Evolutionary conservation across 2,797 vertebrate species (phyloP).

Genomic region (Pteronotus mesoamericanus): DNA sequence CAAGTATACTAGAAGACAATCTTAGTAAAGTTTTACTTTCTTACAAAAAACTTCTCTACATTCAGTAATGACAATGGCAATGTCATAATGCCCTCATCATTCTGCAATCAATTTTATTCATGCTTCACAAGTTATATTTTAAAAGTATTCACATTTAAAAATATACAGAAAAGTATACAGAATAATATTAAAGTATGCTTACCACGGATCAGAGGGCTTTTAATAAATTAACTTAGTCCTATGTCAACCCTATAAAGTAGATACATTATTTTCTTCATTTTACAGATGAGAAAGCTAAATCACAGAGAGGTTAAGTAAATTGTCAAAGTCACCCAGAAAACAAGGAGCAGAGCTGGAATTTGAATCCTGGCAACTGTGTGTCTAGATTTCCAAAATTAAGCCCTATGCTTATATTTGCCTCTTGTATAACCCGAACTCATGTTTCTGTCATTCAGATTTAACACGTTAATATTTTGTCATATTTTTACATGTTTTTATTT

Average conservation of each 20-base stretch:
- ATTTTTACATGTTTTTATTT: background rate
- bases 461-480: background rate
- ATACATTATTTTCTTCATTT: background rate
- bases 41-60: background rate
- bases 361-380: background rate
- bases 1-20: background rate
- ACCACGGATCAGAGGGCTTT: background rate
- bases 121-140: background rate
- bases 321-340: background rate
- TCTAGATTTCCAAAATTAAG: background rate
- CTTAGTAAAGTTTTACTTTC: background rate
- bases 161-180: background rate
- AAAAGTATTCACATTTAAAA: background rate
- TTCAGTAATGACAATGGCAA: background rate
- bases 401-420: background rate
- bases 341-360: background rate
- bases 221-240: background rate
- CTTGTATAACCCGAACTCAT: background rate
- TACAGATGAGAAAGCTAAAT: constrained; percentile 7
- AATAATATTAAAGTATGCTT: background rate
- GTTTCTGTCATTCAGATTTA: background rate
- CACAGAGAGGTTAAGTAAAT: background rate
- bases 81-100: background rate
- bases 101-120: background rate
- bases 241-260: background rate